These are phyloP conservation scores for Panopea generosa DNA, from an alignment of 2,888 invertebrate species.

Conservation along the genomic window DNA sequence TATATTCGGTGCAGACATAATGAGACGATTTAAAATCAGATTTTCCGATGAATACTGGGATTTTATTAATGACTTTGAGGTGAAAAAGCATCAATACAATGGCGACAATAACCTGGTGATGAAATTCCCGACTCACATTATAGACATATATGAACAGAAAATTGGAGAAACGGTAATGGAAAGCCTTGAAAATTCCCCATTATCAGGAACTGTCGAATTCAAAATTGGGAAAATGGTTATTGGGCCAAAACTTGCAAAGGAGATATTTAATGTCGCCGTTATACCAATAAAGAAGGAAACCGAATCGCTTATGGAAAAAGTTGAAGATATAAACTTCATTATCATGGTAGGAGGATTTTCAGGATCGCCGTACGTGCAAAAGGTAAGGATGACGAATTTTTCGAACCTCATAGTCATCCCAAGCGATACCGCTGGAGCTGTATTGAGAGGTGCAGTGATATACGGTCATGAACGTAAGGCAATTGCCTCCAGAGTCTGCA, in stretches of 20 bases:
- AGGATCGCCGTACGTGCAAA: slow-evolving; percentile 23
- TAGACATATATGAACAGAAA: slow-evolving; percentile 10
- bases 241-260: slow-evolving; percentile 4
- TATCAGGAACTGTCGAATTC: slow-evolving; percentile 22
- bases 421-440: slow-evolving; percentile 39
- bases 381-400: slow-evolving; percentile 17
- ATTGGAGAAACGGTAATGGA: slow-evolving; percentile 7
- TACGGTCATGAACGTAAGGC: slow-evolving; percentile 47
- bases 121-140: slow-evolving; percentile 25
- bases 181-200: slow-evolving; percentile 12
- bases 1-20: too few species aligned
- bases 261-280: slow-evolving; percentile 30
- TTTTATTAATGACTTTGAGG: slow-evolving; percentile 38
- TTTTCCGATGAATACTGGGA: slow-evolving; percentile 47
- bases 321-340: slow-evolving; percentile 18
- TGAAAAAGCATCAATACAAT: slow-evolving; percentile 41
- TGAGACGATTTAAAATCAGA: slow-evolving; percentile 14
- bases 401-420: slow-evolving; percentile 25
- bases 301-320: background rate
- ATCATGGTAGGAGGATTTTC: slow-evolving; percentile 46
- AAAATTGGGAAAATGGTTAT: slow-evolving; percentile 37
- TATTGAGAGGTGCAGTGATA: slow-evolving; percentile 55
- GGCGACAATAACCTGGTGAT: slow-evolving; percentile 25
- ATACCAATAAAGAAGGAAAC: slow-evolving; percentile 9
- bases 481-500: slow-evolving; percentile 49